Evolutionary conservation across 2,888 invertebrate genomes (phyloP), one percentile per base, ranked within the genome.

Genomic region (Pachydiplax longipennis): DNA sequence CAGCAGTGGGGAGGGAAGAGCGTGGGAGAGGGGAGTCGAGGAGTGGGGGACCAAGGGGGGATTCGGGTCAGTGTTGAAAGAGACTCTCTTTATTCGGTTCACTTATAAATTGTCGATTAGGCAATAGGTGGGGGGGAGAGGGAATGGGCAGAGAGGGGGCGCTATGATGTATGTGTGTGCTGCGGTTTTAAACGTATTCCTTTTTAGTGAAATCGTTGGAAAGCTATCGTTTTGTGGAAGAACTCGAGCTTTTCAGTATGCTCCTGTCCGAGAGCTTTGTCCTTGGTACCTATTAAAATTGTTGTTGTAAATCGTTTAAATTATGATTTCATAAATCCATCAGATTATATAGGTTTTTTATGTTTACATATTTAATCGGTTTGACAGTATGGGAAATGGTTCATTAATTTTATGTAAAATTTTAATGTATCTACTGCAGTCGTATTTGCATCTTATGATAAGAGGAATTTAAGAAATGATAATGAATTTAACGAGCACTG

Each of bases 11-110:
- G 22, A 83, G 58, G 10, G 44, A 8, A 61, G 58, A 81, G 44
- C n/a, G 81, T 81, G 35, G 44, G 44, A n/a, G 40, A 37, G 44
- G 40, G 44, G 10, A n/a, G 40, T 2, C 37, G 44, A 44, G 18
- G 31, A 48, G 13, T 25, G 13, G 83, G 83, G 13, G 44, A 44
- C 3, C 53, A 31, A 31, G 15, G 58, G n/a, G 61, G 87, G 87
- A 87, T 87, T 61, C 87, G 87, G 87, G 87, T 87, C 87, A 87
- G 87, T 87, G 87, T 87, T 87, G 87, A 87, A 87, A 87, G 87
- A 87, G 87, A 61, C 61, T 61, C 87, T 87, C 87, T 87, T 58
- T 87, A 87, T 87, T 87, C 87, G 87, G 87, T 87, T 87, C 87
- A 87, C 87, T 87, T 87, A 87, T 87, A 87, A 87, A 87, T 87